Conservation (phyloP, 2,113 vertebrate species). For the Macaca mulatta region DNA sequence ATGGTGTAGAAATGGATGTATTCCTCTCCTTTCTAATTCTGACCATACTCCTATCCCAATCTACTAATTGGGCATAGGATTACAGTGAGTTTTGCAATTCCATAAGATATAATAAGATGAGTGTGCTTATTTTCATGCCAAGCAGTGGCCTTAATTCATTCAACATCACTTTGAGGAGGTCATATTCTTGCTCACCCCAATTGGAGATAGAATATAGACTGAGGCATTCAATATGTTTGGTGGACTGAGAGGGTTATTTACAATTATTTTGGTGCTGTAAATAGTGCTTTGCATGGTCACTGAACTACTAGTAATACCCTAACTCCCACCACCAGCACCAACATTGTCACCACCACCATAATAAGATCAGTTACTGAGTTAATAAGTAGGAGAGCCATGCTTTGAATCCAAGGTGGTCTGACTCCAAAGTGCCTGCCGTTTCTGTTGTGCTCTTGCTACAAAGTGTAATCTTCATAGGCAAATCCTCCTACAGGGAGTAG, state of each 20-base stretch:
- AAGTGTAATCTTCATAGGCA: neutral
- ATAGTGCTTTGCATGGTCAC: neutral
- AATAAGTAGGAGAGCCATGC: neutral
- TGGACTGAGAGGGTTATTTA: neutral
- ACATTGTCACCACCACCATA: neutral
- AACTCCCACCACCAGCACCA: neutral
- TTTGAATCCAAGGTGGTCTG: neutral
- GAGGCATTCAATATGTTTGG: neutral
- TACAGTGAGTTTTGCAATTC: slow-evolving; percentile 23
- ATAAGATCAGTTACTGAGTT: neutral
- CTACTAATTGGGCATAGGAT: neutral
- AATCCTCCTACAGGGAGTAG: neutral
- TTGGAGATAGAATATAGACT: neutral
- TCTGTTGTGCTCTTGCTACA: neutral
- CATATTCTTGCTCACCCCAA: neutral
- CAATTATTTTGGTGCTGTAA: neutral
- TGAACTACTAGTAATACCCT: neutral
- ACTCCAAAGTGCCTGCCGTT: neutral
- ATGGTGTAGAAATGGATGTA: neutral
- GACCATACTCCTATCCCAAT: neutral
- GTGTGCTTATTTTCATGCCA: slow-evolving; percentile 3
- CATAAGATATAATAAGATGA: neutral
- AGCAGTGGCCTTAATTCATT: neutral
- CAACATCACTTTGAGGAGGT: neutral
- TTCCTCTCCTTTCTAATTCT: slow-evolving; percentile 23